These are phyloP conservation scores for Aythya fuligula DNA, from an alignment of 2,797 vertebrate species.

Conservation along the genomic window DNA sequence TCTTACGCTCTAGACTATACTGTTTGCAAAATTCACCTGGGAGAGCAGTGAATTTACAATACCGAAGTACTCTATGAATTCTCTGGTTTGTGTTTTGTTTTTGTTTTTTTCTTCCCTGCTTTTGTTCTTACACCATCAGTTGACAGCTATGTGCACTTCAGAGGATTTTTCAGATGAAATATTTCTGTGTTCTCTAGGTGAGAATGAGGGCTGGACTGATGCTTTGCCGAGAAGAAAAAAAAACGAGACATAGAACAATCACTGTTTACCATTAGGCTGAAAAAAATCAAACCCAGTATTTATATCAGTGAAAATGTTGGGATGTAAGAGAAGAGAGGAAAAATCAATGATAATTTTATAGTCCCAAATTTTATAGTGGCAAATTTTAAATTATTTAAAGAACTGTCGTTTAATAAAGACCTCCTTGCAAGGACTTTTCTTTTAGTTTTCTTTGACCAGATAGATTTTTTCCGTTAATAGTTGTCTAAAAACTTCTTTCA, in stretches of 20 bases:
- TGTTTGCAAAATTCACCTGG: constrained; percentile 21
- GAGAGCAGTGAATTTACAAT: constrained; percentile 8
- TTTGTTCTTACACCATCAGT: not conserved
- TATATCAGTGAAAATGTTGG: not conserved
- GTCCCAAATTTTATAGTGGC: not conserved
- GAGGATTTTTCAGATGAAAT: not conserved
- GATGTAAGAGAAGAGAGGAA: not conserved
- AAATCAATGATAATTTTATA: not conserved
- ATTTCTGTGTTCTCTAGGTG: not conserved
- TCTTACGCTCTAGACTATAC: not conserved
- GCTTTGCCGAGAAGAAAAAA: not conserved
- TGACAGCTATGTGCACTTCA: not conserved
- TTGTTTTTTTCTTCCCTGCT: not conserved
- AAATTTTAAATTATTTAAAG: not conserved
- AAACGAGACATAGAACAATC: not conserved
- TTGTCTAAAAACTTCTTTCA: not conserved
- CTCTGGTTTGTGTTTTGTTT: not conserved
- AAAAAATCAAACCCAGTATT: not conserved
- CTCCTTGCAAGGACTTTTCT: not conserved
- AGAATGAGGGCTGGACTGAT: not conserved
- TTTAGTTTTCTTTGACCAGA: not conserved
- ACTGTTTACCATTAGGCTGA: not conserved
- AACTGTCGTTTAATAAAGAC: not conserved
- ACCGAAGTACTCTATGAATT: not conserved
- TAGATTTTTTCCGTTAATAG: not conserved